Evolutionary conservation across 2,888 invertebrate genomes (phyloP), one percentile per base, ranked within the genome.

Genomic region (Cheilosia vulpina): DNA sequence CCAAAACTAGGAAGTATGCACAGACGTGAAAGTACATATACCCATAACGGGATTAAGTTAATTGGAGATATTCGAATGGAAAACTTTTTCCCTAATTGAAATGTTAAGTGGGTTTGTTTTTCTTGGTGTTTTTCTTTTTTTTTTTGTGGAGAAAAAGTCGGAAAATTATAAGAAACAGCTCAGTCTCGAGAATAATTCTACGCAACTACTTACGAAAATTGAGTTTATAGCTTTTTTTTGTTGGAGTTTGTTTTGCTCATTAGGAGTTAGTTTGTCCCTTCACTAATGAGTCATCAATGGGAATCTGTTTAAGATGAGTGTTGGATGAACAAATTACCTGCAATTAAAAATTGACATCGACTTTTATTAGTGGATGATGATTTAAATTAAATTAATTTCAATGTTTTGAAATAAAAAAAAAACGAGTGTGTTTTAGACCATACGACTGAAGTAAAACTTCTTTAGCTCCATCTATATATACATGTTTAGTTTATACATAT

Each of bases 21-120:
- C 57, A 63, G 21, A 57, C 15, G 68, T 27, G 55, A 52, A 50
- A 24, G 31, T 38, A 17, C 15, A 38, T 21, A 15, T 43, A 47
- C 50, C 34, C 45, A 43, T 43, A 66, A 47, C 24, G 50, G 72
- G 65, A 75, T 76, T 62, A 85, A 85, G 80, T 71, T 85, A 85
- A 85, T 85, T 80, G 80, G 75, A 85, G 69, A 66, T 60, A 76
- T 76, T 80, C 71, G 80, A 71, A 80, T 80, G 76, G 75, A 66
- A 84, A 75, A 85, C 66, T 84, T 85, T 85, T 80, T 62, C 60
- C 53, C 47, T 80, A 85, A 85, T 85, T 85, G 80, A 85, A 85
- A 85, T 76, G 45, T 66, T 80, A 52, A 76, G 75, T 63, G 57
- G 65, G 62, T 72, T 77, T 58, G 3, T 45, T 47, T 17, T 27